These are phyloP conservation scores for Dicranocentrus wangi DNA, from an alignment of 2,888 invertebrate species.

Conservation along the genomic window DNA sequence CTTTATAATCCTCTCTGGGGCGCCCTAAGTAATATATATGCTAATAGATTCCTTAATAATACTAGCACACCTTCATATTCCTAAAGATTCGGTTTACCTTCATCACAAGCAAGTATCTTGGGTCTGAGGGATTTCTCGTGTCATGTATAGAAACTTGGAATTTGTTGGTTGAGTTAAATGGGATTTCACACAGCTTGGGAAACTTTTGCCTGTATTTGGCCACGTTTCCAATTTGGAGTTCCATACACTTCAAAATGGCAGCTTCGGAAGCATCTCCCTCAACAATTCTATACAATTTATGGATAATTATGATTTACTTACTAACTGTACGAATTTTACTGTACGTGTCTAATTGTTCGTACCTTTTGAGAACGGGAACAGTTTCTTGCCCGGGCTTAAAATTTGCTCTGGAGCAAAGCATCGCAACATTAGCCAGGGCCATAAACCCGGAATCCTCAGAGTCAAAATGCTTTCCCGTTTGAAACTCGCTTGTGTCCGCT, in stretches of 20 bases:
- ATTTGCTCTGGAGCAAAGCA: slow-evolving; percentile 83
- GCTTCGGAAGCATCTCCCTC: slow-evolving; percentile 83
- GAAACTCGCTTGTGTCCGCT: not conserved
- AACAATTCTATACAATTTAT: slow-evolving; percentile 78
- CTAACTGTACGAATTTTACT: no score
- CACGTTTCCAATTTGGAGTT: slow-evolving; percentile 79
- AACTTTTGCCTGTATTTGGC: slow-evolving; percentile 81
- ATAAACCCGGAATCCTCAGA: slow-evolving; percentile 75
- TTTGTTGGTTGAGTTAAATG: slow-evolving; percentile 80
- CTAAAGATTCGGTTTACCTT: no score
- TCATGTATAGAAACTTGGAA: slow-evolving; percentile 83
- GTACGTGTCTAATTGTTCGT: no score
- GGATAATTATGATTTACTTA: no score
- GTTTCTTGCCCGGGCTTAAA: slow-evolving; percentile 75
- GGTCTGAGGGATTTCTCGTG: slow-evolving; percentile 76
- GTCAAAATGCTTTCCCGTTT: slow-evolving; percentile 73
- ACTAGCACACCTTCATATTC: no score
- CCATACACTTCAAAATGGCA: slow-evolving; percentile 81
- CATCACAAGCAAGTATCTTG: slow-evolving; percentile 80
- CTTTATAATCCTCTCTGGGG: slow-evolving; percentile 82
- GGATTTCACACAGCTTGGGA: slow-evolving; percentile 80
- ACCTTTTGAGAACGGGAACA: slow-evolving; percentile 61
- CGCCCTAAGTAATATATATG: no score
- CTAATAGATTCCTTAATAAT: no score
- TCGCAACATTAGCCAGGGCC: slow-evolving; percentile 79